Conservation (phyloP, 2,888 invertebrate genomes). For the Rhopalosiphum nymphaeae region DNA sequence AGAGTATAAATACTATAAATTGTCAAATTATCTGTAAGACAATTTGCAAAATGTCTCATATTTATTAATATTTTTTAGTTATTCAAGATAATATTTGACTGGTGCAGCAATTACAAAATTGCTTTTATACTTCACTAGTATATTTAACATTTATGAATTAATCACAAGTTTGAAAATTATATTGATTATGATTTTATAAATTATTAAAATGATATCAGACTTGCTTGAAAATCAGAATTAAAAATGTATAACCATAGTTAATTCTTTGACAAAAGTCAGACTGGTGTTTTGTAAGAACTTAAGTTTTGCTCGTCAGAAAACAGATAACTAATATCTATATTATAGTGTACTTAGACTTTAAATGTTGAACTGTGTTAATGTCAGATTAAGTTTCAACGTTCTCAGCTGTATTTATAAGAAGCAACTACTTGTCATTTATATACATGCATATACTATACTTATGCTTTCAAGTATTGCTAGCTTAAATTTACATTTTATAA, state of each 20-base stretch:
- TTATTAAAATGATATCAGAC: neutral
- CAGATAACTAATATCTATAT: neutral
- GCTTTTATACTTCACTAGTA: neutral
- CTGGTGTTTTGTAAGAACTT: neutral
- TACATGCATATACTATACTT: neutral
- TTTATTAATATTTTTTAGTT: neutral
- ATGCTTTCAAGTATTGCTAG: neutral
- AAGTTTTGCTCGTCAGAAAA: neutral
- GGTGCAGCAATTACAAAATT: neutral
- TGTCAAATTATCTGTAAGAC: neutral
- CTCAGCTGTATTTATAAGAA: slow-evolving; percentile 2
- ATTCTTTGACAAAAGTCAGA: neutral
- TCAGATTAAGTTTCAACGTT: slow-evolving; percentile 42
- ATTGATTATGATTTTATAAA: neutral
- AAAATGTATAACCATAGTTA: neutral
- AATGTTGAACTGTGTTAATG: slow-evolving; percentile 31
- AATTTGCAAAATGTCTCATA: neutral
- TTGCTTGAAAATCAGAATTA: slow-evolving; percentile 22
- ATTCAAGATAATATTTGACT: neutral
- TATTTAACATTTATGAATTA: neutral
- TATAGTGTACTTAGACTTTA: neutral
- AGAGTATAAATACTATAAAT: neutral
- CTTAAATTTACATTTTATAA: neutral
- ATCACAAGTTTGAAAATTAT: neutral
- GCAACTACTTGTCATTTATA: slow-evolving; percentile 15